These are phyloP conservation scores for Hippocampus barbouri DNA, from an alignment of 2,113 vertebrate genomes.

Conservation along the genomic window DNA sequence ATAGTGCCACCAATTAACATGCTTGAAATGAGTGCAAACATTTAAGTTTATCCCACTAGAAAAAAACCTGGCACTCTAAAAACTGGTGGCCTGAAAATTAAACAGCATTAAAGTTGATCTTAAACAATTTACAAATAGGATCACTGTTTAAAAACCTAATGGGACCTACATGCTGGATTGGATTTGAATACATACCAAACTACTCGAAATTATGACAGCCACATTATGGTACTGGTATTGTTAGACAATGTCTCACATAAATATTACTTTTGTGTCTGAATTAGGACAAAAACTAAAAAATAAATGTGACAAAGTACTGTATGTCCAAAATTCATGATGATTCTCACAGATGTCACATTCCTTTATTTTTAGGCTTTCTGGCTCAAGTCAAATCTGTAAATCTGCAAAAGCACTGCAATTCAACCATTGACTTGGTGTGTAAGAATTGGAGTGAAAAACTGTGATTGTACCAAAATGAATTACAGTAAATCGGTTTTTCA, in stretches of 20 bases:
- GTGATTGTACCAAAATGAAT: not conserved
- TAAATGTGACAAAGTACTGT: not conserved
- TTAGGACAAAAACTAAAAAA: not conserved
- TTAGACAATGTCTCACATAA: not conserved
- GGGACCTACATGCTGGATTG: not conserved
- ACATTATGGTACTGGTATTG: not conserved
- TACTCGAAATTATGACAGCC: not conserved
- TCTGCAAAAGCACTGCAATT: not conserved
- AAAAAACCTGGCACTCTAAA: constrained; percentile 26
- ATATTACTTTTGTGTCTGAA: not conserved
- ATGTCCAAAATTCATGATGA: not conserved
- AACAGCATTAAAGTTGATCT: not conserved
- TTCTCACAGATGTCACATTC: too few relatives aligned
- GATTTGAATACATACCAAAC: not conserved
- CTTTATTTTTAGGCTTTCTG: not conserved
- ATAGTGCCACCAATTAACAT: constrained; percentile 21
- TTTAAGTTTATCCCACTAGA: constrained; percentile 8
- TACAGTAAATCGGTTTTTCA: not conserved
- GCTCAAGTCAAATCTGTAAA: not conserved
- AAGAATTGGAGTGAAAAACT: not conserved
- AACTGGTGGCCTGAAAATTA: constrained; percentile 3
- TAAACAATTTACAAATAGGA: not conserved
- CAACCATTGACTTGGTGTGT: not conserved
- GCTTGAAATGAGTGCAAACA: constrained; percentile 18
- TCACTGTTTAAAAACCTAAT: not conserved